Percentiles rank a stretch among this genome's conserved stretches.
Evolutionary conservation across 2,113 vertebrate species (phyloP).

Genomic region (Garra rufa): DNA sequence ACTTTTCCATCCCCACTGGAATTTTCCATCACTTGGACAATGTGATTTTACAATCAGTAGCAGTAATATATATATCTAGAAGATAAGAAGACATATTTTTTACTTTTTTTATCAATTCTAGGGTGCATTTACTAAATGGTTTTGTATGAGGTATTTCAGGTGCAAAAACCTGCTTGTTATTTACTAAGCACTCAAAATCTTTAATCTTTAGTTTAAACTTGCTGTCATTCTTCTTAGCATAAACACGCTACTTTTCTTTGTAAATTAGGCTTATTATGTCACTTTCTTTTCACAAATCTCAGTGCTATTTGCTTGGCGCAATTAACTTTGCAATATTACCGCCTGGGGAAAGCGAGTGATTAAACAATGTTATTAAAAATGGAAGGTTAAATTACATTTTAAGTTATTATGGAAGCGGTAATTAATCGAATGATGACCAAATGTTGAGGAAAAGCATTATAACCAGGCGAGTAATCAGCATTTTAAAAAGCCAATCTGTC

Average conservation of each 20-base stretch:
- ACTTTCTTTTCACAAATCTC: neutral
- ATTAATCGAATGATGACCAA: neutral
- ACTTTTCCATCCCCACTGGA: neutral
- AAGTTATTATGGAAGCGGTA: neutral
- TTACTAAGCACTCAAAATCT: neutral
- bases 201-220: too few relatives aligned
- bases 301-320: neutral
- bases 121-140: too few relatives aligned
- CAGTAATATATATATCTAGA: too few relatives aligned
- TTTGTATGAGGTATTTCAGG: neutral
- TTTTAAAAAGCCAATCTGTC: neutral
- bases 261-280: neutral
- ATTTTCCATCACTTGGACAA: conserved; percentile 14
- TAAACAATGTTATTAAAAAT: conserved; percentile 12
- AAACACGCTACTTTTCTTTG: neutral
- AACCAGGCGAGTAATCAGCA: neutral
- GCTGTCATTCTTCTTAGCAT: neutral
- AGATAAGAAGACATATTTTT: too few relatives aligned
- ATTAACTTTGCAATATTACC: conserved; percentile 3
- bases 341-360: neutral
- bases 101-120: too few relatives aligned
- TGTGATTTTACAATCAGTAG: neutral
- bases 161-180: neutral
- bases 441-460: neutral
- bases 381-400: neutral